A percentile compares a stretch with the other conserved stretches of the same genome.
These are phyloP conservation scores for Pseudochromis fuscus DNA, from an alignment of 2,797 vertebrate genomes.

Conservation along the genomic window DNA sequence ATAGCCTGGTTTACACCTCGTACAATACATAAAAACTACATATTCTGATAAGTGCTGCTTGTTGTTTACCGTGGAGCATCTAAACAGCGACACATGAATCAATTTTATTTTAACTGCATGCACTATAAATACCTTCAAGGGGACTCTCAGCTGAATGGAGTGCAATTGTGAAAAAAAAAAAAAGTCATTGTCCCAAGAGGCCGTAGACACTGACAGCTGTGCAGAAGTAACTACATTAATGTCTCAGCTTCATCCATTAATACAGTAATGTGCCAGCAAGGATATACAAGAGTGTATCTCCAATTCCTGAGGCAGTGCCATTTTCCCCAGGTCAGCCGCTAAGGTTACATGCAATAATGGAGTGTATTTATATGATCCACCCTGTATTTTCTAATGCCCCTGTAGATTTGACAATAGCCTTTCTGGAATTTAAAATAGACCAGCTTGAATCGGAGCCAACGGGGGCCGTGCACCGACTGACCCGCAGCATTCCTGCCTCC, in stretches of 20 bases:
- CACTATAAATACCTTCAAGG: neutral
- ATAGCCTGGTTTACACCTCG: no score
- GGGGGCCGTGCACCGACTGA: slow-evolving; percentile 50
- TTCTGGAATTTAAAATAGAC: slow-evolving; percentile 48
- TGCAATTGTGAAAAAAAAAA: no score
- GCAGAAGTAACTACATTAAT: neutral
- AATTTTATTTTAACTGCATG: neutral
- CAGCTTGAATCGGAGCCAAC: slow-evolving; percentile 37
- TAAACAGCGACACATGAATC: neutral
- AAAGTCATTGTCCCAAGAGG: neutral
- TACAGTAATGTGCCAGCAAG: neutral
- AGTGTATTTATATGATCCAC: slow-evolving; percentile 14
- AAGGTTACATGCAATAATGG: slow-evolving; percentile 14
- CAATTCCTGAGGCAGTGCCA: neutral
- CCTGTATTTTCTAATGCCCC: slow-evolving; percentile 25
- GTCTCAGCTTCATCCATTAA: slow-evolving; percentile 3
- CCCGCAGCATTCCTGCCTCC: slow-evolving; percentile 67
- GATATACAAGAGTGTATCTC: neutral
- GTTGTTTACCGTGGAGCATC: neutral
- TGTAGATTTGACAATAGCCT: slow-evolving; percentile 14
- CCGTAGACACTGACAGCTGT: neutral
- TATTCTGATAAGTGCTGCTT: neutral
- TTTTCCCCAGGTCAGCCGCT: slow-evolving; percentile 17
- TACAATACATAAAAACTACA: no score
- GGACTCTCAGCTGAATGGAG: neutral